Conservation (phyloP, 2,888 invertebrate species). For the Lymantria dispar region DNA sequence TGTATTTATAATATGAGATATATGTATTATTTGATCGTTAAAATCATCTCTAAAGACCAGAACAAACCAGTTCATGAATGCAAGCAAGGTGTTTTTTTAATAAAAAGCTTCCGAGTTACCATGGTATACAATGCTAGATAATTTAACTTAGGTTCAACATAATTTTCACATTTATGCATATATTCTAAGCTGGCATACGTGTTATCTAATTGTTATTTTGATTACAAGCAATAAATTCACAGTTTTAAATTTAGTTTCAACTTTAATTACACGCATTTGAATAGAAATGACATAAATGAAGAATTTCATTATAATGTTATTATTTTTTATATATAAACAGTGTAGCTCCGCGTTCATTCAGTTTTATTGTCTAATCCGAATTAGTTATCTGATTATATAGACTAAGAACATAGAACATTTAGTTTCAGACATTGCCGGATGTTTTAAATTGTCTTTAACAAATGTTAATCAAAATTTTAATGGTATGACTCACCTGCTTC, state of each 20-base stretch:
- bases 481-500: slow-evolving; percentile 63
- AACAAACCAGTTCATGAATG: background rate
- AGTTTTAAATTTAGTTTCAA: slow-evolving; percentile 16
- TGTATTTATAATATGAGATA: background rate
- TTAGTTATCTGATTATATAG: slow-evolving; percentile 5
- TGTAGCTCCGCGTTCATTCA: slow-evolving; percentile 4
- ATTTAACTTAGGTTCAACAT: slow-evolving; percentile 1
- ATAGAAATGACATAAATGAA: slow-evolving; percentile 21
- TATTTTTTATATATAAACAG: slow-evolving; percentile 2
- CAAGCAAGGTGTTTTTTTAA: background rate
- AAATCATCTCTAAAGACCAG: background rate
- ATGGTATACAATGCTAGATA: background rate
- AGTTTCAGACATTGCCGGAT: slow-evolving; percentile 5
- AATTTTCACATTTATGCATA: slow-evolving; percentile 15
- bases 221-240: slow-evolving; percentile 23
- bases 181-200: slow-evolving; percentile 13
- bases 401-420: slow-evolving; percentile 6
- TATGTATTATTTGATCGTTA: background rate
- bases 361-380: slow-evolving; percentile 9
- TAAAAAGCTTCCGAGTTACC: background rate
- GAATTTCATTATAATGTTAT: slow-evolving; percentile 20
- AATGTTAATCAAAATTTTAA: slow-evolving; percentile 6
- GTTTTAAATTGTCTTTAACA: slow-evolving; percentile 6
- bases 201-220: slow-evolving; percentile 30
- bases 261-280: slow-evolving; percentile 30